phyloP scores from a whole-genome alignment of 2,797 vertebrate species.

The Xenentodon cancila region DNA sequence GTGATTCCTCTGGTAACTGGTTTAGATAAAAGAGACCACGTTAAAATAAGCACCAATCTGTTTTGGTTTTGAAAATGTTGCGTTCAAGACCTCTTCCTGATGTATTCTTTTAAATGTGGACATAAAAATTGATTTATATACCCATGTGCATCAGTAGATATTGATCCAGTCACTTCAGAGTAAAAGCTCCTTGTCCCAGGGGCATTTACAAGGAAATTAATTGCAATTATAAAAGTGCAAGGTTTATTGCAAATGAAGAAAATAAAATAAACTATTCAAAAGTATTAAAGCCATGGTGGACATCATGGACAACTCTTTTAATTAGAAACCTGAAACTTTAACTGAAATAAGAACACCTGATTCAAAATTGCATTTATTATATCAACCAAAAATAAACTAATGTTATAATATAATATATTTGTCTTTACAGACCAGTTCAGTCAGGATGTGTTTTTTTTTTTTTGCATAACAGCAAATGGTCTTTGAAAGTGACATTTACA shows the following conservation, averaged over 20 bases:
- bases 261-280: constrained; percentile 5
- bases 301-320: background rate
- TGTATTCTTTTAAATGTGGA: constrained; percentile 54
- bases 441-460: no score
- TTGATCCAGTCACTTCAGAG: constrained; percentile 55
- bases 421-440: no score
- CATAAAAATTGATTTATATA: constrained; percentile 47
- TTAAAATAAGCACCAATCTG: constrained; percentile 50
- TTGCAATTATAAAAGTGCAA: background rate
- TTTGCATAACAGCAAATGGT: no score
- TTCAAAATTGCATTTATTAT: no score
- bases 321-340: background rate
- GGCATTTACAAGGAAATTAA: constrained; percentile 41
- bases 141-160: constrained; percentile 42
- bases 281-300: no score
- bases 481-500: no score
- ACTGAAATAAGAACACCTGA: no score
- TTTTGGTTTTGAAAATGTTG: constrained; percentile 36
- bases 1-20: constrained; percentile 44
- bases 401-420: no score
- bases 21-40: constrained; percentile 57
- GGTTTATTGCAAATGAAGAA: no score
- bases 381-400: no score
- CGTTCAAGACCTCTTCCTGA: constrained; percentile 21
- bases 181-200: constrained; percentile 36